Conservation (phyloP, 1,140 invertebrate genomes). For the Apis florea region DNA sequence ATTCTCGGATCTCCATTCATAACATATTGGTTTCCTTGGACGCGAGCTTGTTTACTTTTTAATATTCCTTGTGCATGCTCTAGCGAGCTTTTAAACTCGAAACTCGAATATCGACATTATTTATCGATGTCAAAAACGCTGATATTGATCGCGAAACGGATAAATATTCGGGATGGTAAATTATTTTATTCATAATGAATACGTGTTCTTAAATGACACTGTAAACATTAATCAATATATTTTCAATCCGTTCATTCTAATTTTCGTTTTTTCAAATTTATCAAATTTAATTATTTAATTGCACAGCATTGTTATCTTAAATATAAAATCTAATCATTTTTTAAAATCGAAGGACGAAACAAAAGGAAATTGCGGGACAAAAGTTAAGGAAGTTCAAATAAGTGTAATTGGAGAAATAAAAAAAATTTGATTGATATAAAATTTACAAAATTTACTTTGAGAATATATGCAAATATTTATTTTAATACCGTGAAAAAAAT, state of each 20-base stretch:
- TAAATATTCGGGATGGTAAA: neutral
- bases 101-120: conserved; percentile 7
- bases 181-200: conserved; percentile 9
- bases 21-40: conserved; percentile 27
- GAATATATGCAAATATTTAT: too few relatives aligned
- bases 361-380: too few relatives aligned
- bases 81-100: conserved; percentile 20
- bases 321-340: too few relatives aligned
- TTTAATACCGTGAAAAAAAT: too few relatives aligned
- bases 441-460: too few relatives aligned
- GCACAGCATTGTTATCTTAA: too few relatives aligned
- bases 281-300: neutral
- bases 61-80: conserved; percentile 15
- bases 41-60: conserved; percentile 26
- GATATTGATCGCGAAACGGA: conserved; percentile 15
- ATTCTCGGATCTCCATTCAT: conserved; percentile 23
- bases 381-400: too few relatives aligned
- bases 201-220: neutral
- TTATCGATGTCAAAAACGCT: conserved; percentile 17
- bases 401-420: too few relatives aligned
- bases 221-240: neutral
- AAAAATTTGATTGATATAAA: too few relatives aligned
- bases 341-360: too few relatives aligned
- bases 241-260: neutral
- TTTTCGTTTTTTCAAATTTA: neutral